Evolutionary conservation across 2,113 vertebrate genomes (phyloP), one percentile per base, ranked within the genome.

Genomic region (Hemicordylus capensis): DNA sequence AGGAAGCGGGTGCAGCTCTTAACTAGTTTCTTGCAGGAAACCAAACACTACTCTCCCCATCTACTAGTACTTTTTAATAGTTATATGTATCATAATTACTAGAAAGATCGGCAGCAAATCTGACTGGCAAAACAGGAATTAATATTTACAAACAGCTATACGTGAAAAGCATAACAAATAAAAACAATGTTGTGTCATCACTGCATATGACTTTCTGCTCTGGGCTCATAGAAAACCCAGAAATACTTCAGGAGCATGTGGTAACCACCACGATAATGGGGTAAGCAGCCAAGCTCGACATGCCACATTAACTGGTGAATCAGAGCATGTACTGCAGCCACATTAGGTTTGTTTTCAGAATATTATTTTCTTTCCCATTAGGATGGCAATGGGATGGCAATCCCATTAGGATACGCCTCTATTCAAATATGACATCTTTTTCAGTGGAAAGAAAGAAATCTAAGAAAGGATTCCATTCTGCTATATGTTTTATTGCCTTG

Each of bases 361-460:
- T 39, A 81, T 6, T 76, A 79, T 48, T 91, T 92, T 89, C 78
- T 83, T 90, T 83, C 76, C 80, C 58, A 2, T 15, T 76, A 87
- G 31, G 56, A 84, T 24, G 46, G 75, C 28, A 58, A 92, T 85
- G 3, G 78, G 3, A n/a, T n/a, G n/a, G n/a, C n/a, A n/a, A n/a
- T n/a, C n/a, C n/a, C n/a, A n/a, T n/a, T n/a, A n/a, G n/a, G n/a
- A 37, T 63, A 0, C 1, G 76, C 46, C 14, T 81, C 39, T 42
- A 4, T 58, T 79, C 87, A 83, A 80, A 56, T 39, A 87, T 15
- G 46, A 80, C 6, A 88, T 67, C 20, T 89, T 72, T 88, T 87
- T n/a, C 67, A 79, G 39, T 24, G n/a, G 34, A 54, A 82, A 42
- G 37, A 64, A 75, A 78, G 37, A 88, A 26, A 59, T 1, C 54